phyloP scores from a whole-genome alignment of 2,113 vertebrate genomes.

The Neolamprologus variostigma region DNA sequence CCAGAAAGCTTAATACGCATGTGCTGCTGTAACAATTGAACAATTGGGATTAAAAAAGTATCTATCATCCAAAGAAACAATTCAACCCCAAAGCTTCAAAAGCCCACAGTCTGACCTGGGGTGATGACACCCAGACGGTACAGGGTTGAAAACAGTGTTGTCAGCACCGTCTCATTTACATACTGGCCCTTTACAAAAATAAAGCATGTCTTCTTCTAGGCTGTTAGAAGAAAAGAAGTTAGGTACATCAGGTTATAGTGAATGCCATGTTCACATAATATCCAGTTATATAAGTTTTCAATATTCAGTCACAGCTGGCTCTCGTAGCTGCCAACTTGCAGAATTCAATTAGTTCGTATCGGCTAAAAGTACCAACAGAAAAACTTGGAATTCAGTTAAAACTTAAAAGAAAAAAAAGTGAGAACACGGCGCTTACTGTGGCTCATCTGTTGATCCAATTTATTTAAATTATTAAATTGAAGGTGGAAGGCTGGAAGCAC shows the following conservation, averaged over 20 bases:
- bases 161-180: neutral
- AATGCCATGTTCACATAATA: neutral
- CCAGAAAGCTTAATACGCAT: accelerated
- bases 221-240: neutral
- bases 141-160: neutral
- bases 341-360: neutral
- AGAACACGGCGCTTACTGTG: accelerated
- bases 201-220: neutral
- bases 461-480: neutral
- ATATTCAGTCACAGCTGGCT: neutral
- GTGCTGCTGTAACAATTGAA: neutral
- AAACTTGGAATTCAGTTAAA: neutral
- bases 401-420: neutral
- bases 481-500: neutral
- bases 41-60: neutral
- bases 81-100: neutral
- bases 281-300: neutral
- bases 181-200: neutral
- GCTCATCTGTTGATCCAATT: neutral
- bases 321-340: neutral
- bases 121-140: neutral
- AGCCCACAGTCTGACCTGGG: neutral
- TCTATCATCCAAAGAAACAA: neutral
- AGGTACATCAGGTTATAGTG: accelerated
- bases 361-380: neutral